Conservation (phyloP, 2,888 invertebrate genomes). For the Hipparchia semele region DNA sequence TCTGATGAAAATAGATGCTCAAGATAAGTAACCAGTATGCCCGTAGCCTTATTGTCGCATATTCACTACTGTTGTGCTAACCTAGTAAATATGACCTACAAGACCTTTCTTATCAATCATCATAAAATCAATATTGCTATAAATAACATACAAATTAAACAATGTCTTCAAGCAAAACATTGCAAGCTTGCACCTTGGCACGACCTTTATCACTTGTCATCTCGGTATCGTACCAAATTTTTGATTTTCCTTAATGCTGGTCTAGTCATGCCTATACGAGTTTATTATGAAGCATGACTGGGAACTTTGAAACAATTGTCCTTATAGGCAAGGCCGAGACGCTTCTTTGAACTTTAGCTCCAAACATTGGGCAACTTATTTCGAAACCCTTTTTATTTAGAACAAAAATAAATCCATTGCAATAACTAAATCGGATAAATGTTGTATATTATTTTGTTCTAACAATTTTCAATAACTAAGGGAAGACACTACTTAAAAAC, state of each 20-base stretch:
- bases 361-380: too few species aligned
- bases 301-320: neutral
- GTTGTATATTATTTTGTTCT: too few species aligned
- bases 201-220: slow-evolving; percentile 27
- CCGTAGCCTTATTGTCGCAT: neutral
- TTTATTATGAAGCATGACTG: slow-evolving; percentile 8
- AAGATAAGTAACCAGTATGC: neutral
- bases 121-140: slow-evolving; percentile 12
- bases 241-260: slow-evolving; percentile 2
- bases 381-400: too few species aligned
- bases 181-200: slow-evolving; percentile 17
- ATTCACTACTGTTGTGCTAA: neutral
- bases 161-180: slow-evolving; percentile 22
- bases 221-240: neutral
- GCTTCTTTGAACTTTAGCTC: neutral
- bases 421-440: too few species aligned
- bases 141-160: slow-evolving; percentile 9
- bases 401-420: too few species aligned
- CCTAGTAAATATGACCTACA: slow-evolving; percentile 14
- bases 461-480: too few species aligned
- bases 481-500: too few species aligned
- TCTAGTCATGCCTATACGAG: too few species aligned
- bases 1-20: neutral
- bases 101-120: slow-evolving; percentile 28
- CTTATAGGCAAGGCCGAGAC: neutral